Evolutionary conservation across 2,113 vertebrate genomes (phyloP).

Genomic region (Lophura nycthemera): DNA sequence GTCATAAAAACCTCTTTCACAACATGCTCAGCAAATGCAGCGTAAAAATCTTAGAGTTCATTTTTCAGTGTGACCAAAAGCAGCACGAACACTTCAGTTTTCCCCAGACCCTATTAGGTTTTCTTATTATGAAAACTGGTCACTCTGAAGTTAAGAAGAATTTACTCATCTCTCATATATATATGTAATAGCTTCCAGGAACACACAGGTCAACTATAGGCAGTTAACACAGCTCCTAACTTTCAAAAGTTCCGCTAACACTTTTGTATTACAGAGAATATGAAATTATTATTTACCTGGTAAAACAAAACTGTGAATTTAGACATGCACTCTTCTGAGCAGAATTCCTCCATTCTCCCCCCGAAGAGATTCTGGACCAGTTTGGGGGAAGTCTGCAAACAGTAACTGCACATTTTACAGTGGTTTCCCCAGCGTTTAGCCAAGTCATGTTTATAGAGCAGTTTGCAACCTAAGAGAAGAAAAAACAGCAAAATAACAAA

Average conservation of each 20-base stretch:
- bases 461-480: slow-evolving; percentile 87
- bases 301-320: slow-evolving; percentile 93
- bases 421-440: slow-evolving; percentile 91
- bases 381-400: slow-evolving; percentile 86
- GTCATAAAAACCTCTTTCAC: background rate
- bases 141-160: background rate
- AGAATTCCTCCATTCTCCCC: slow-evolving; percentile 90
- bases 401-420: slow-evolving; percentile 93
- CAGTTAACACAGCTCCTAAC: background rate
- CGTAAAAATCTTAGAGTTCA: background rate
- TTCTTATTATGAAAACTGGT: background rate
- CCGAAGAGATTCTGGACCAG: slow-evolving; percentile 87
- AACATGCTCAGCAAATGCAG: background rate
- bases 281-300: slow-evolving; percentile 80
- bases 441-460: slow-evolving; percentile 93
- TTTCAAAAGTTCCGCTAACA: background rate
- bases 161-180: background rate
- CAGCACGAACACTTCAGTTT: no score
- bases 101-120: background rate
- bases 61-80: background rate
- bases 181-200: accelerated
- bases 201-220: background rate
- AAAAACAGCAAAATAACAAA: background rate
- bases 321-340: slow-evolving; percentile 92
- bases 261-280: background rate